Evolutionary conservation across 2,113 vertebrate genomes (phyloP).

Genomic region (Sitta europaea): DNA sequence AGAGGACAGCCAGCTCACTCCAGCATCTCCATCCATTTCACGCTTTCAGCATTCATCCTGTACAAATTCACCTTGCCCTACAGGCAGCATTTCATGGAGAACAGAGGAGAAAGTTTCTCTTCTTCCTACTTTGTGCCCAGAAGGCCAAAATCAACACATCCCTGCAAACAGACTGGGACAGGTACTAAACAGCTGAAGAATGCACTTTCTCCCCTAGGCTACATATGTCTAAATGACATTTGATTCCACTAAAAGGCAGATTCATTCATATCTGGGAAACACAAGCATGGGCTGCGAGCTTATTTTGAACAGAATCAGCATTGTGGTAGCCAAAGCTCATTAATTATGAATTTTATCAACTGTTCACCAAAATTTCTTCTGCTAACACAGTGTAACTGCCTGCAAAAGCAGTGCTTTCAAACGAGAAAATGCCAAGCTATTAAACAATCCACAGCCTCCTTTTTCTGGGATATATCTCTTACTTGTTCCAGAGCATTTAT

Average conservation of each 20-base stretch:
- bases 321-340: slow-evolving; percentile 27
- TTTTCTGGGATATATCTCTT: not conserved
- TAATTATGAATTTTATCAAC: slow-evolving; percentile 44
- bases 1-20: not conserved
- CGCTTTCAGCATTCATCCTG: not conserved
- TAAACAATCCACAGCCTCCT: not conserved
- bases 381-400: not conserved
- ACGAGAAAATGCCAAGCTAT: not conserved
- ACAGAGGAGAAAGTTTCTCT: not conserved
- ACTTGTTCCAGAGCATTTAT: not conserved
- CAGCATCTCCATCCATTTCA: not conserved
- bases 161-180: not conserved
- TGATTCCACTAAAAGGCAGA: not conserved
- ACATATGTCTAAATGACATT: not conserved
- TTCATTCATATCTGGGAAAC: not conserved
- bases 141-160: not conserved
- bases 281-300: not conserved
- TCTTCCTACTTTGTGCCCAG: not conserved
- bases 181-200: slow-evolving; percentile 2
- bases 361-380: not conserved
- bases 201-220: not conserved
- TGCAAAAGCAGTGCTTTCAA: not conserved
- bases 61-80: not conserved
- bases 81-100: not conserved
- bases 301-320: slow-evolving; percentile 20